Evolutionary conservation across 1,140 invertebrate genomes (phyloP).

Genomic region (Zeugodacus cucurbitae): DNA sequence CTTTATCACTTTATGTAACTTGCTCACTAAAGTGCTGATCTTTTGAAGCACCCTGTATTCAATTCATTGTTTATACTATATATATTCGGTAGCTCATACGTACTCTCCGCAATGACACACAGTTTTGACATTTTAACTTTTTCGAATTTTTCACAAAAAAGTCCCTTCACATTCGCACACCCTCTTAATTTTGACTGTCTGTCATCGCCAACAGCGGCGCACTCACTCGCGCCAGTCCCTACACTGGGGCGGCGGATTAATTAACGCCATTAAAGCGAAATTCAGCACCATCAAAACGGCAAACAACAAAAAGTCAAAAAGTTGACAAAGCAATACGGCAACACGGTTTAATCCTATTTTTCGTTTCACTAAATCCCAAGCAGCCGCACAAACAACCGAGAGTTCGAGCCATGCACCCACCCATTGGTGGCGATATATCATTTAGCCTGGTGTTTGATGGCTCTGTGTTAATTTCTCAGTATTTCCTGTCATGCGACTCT

Average conservation of each 20-base stretch:
- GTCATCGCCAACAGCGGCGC: neutral
- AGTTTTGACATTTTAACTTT: neutral
- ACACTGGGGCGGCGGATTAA: conserved; percentile 2
- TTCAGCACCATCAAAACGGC: neutral
- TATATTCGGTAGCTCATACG: neutral
- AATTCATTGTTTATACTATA: neutral
- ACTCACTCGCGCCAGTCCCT: neutral
- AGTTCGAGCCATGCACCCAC: neutral
- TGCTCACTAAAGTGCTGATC: too few relatives aligned
- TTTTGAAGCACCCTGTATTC: neutral
- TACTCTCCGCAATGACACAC: neutral
- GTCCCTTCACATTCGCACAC: neutral
- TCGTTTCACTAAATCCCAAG: conserved; percentile 34
- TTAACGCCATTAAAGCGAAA: conserved; percentile 32
- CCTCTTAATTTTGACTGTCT: neutral
- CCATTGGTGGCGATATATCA: neutral
- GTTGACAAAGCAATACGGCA: neutral
- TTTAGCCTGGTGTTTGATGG: neutral
- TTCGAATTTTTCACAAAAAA: neutral
- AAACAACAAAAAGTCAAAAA: neutral
- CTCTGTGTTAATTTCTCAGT: conserved; percentile 1
- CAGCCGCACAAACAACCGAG: neutral
- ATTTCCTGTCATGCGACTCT: neutral
- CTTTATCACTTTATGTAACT: too few relatives aligned
- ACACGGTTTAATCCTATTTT: conserved; percentile 21